Base-by-base conservation (phyloP, 2,888 invertebrate species). In the Philopedon plagiatum region DNA sequence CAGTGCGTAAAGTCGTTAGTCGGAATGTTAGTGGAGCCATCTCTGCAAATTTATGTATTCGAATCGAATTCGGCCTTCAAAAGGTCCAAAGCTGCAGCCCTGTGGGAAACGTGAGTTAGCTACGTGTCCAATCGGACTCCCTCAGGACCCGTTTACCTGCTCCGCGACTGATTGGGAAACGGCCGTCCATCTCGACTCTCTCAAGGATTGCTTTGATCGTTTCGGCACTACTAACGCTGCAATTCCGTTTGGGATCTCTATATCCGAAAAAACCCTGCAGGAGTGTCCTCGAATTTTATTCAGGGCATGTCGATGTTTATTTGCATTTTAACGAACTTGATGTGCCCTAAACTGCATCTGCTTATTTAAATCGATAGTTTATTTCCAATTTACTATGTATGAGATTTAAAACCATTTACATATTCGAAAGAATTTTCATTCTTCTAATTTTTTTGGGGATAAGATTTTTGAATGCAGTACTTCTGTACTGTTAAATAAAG, bases 101-200 rank as follows among this genome's bases (percentile, higher is more conserved):
- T 83, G 72, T 49, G 85, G 84, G 85, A 84, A 80, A 81, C 82
- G 83, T 85, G 84, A 84, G 84, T 84, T 84, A 82, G 85, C 82
- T 84, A 85, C 84, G 85, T 85, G 85, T 81, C 80, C 80, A 77
- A 77, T 75, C 78, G 74, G 73, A 62, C 63, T 84, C 85, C 83
- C 85, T 46, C 69, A 80, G 83, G 85, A 83, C 80, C 83, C 83
- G 83, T 86, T 86, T 85, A 86, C 85, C 85, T 86, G 85, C 84
- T 84, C 84, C 78, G 80, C 83, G 84, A 84, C 84, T 85, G 85
- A 85, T 85, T 85, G 84, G 84, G 83, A 83, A 83, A 46, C 61
- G 57, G 46, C 64, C 68, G 67, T 69, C 46, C 49, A 61, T 69
- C 62, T 72, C 51, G 65, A 19, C 37, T 66, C 61, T 67, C 56